Evolutionary conservation across 2,888 invertebrate species (phyloP), one percentile per base, ranked within the genome.

Genomic region (Trissolcus brochymenae): DNA sequence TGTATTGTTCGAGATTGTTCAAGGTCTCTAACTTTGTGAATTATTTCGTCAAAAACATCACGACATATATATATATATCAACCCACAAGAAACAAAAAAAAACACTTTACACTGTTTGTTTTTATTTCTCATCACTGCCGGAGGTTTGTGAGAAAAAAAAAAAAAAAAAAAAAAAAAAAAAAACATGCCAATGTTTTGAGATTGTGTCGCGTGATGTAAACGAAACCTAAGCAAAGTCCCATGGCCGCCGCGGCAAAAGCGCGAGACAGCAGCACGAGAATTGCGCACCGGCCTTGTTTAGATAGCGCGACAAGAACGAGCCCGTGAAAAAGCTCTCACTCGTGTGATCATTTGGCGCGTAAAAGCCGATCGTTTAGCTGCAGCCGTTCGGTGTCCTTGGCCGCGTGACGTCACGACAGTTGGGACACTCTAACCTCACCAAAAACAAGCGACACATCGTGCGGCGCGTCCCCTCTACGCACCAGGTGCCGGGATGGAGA

Each of bases 401-500:
- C 43, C 43, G 43, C 46, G 46, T 16, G 46, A 46, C 46, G 46
- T 16, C 46, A 46, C 51, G 16, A 16, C 16, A 46, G 46, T 46
- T 46, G 14, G 14, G 46, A n/a, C 35, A 35, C 35, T 35, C 35
- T 35, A 35, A 35, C 35, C 35, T 35, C 35, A 35, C 7, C 35
- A 11, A 35, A 57, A 13, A 19, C 43, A 25, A 57, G 29, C 55
- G 13, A 17, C 41, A n/a, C 21, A 17, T 16, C 19, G 35, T 35
- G 35, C 7, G 11, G 35, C 25, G 65, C 49, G 54, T 54, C 60
- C 17, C n/a, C 43, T 19, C 51, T 9, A 17, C 19, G 40, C 53
- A 17, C 41, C 55, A 56, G 50, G 41, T 53, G 25, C 74, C 72
- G 56, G 61, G 53, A 94, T 96, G 95, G 96, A 96, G 90, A 96